Conservation (phyloP, 37 sponge, comb jelly and placozoan genomes). For the Aphrocallistes beatrix region DNA sequence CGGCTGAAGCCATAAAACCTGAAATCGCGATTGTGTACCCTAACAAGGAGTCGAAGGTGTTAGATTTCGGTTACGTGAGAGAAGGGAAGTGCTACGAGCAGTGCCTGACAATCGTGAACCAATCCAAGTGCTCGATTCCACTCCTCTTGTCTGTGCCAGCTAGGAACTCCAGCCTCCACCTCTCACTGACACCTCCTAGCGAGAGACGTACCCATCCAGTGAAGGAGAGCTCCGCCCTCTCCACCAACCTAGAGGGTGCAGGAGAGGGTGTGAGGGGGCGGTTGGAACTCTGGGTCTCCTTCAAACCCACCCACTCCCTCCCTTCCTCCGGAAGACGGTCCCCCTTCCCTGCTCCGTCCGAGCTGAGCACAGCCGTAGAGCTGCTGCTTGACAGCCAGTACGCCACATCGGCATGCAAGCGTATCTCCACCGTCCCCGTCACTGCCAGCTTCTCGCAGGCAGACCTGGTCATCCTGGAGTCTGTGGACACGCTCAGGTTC, state of each 20-base stretch:
- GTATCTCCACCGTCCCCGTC: neutral
- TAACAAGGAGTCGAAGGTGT: neutral
- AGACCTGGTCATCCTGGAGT: neutral
- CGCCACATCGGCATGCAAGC: neutral
- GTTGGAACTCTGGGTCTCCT: neutral
- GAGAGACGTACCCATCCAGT: neutral
- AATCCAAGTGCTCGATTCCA: neutral
- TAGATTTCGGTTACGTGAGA: conserved; percentile 9
- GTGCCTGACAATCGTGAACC: neutral
- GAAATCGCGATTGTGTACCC: neutral
- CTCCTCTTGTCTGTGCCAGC: neutral
- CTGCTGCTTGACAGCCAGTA: neutral
- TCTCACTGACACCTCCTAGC: neutral
- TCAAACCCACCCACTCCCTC: neutral
- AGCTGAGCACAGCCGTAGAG: neutral
- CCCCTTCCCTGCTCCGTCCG: neutral
- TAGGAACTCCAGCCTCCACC: neutral
- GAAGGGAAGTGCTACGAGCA: neutral
- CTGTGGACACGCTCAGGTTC: neutral
- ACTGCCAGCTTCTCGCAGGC: neutral
- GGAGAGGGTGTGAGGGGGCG: neutral
- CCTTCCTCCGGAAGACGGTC: neutral
- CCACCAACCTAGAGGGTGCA: neutral
- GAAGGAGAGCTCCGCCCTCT: neutral
- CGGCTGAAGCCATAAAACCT: neutral